Percentiles rank a stretch among this genome's conserved stretches.
Conservation (phyloP, 2,888 invertebrate species). For the Sarcophaga rosellei region DNA sequence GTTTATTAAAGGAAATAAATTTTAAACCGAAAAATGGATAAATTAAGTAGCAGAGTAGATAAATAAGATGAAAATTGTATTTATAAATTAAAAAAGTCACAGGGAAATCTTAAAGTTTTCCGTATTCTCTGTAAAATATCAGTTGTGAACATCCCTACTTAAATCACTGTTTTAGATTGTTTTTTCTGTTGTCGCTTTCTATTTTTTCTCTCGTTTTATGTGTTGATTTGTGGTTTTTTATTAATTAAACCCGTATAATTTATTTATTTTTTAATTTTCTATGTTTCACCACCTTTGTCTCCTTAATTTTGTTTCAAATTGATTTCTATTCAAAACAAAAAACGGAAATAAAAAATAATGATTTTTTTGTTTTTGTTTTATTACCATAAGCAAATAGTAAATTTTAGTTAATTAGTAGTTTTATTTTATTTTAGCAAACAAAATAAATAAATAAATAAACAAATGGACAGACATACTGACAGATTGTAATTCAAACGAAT, state of each 20-base stretch:
- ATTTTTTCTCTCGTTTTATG: neutral
- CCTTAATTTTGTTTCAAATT: neutral
- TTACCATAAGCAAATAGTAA: conserved; percentile 12
- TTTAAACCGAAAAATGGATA: no score
- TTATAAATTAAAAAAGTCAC: no score
- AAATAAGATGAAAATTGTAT: no score
- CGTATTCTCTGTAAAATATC: no score
- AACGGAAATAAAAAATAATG: neutral
- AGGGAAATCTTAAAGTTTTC: no score
- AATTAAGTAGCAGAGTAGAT: no score
- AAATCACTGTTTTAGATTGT: no score
- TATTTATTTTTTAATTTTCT: conserved; percentile 15
- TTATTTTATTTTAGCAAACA: conserved; percentile 1
- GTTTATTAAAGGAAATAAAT: no score
- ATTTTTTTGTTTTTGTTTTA: neutral
- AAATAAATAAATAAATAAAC: no score
- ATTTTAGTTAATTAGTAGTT: conserved; percentile 53
- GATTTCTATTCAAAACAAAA: neutral
- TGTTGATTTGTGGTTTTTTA: conserved; percentile 20
- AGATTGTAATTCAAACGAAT: conserved; percentile 23
- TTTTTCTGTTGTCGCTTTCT: neutral
- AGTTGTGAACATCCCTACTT: no score
- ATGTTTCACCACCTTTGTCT: neutral
- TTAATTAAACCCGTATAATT: conserved; percentile 32
- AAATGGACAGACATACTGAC: no score